Percentiles rank a stretch among this genome's conserved stretches.
Evolutionary conservation across 2,113 vertebrate species (phyloP).

Genomic region (Aix galericulata): DNA sequence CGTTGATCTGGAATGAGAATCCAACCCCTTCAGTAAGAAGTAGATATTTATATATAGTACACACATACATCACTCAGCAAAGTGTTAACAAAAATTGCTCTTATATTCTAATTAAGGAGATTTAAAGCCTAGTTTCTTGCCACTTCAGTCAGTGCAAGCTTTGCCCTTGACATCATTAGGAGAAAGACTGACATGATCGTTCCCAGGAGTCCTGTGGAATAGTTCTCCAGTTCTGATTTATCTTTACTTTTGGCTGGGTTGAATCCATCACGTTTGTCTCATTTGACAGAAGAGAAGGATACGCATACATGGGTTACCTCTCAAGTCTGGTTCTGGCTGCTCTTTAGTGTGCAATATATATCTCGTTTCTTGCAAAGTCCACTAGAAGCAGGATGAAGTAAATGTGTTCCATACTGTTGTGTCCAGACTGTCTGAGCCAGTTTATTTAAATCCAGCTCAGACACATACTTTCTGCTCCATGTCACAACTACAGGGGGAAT

Average conservation of each 20-base stretch:
- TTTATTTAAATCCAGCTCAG: background rate
- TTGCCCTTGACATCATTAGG: constrained; percentile 47
- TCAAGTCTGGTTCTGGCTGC: background rate
- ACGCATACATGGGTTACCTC: background rate
- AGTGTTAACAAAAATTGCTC: constrained; percentile 44
- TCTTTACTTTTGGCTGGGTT: background rate
- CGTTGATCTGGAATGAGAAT: background rate
- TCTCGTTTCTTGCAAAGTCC: background rate
- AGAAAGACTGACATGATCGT: constrained; percentile 17
- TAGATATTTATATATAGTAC: background rate
- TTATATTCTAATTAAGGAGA: constrained; percentile 51
- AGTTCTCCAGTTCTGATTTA: constrained; percentile 37
- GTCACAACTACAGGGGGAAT: background rate
- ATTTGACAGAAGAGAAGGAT: background rate
- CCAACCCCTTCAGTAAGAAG: background rate
- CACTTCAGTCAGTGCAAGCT: constrained; percentile 13
- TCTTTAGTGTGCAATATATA: background rate
- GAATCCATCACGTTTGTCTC: background rate
- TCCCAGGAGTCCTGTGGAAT: background rate
- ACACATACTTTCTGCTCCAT: background rate
- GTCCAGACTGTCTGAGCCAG: background rate
- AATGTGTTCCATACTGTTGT: background rate
- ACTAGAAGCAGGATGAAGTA: background rate
- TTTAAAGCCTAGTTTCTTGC: constrained; percentile 50
- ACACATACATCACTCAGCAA: background rate